Evolutionary conservation across 2,113 vertebrate genomes (phyloP).

Genomic region (Felis catus): F.catus_Fca126_mat1.0 CM031423.1:93519001-93519500

Average conservation of each 20-base stretch:
- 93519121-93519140: neutral
- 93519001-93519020: conserved; percentile 93
- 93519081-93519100: neutral
- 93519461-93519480: too few relatives aligned
- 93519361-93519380: neutral
- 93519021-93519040: conserved; percentile 75
- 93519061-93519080: fast-evolving
- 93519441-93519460: neutral
- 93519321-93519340: neutral
- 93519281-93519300: neutral
- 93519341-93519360: neutral
- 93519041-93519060: fast-evolving
- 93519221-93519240: neutral
- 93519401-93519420: neutral
- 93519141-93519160: neutral
- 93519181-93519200: neutral
- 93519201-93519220: neutral
- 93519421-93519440: neutral
- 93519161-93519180: neutral
- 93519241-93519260: neutral
- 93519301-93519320: neutral
- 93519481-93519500: neutral
- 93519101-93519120: neutral
- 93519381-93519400: neutral
- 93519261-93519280: neutral